Percentiles rank a stretch among this genome's conserved stretches.
These are phyloP conservation scores for Coptotermes formosanus DNA, from an alignment of 1,140 invertebrate species.

Conservation along the genomic window DNA sequence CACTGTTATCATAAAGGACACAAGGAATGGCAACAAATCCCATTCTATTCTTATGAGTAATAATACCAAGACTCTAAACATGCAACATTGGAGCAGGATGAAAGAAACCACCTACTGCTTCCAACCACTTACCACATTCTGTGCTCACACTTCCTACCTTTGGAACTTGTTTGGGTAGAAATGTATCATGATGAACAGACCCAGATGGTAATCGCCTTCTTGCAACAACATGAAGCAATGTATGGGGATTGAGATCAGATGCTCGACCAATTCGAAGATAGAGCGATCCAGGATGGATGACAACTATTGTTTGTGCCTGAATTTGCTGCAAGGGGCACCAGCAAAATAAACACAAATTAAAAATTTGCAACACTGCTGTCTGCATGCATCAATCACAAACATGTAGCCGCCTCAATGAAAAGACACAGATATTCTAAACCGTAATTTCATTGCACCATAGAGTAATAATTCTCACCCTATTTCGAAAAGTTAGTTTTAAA, in stretches of 20 bases:
- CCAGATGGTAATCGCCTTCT: conserved; percentile 58
- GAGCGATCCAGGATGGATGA: conserved; percentile 93
- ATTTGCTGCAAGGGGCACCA: conserved; percentile 54
- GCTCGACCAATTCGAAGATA: conserved; percentile 86
- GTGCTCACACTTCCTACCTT: conserved; percentile 43
- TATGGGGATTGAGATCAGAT: conserved; percentile 82
- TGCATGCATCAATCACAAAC: neutral
- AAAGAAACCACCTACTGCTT: no score
- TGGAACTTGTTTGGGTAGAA: conserved; percentile 61
- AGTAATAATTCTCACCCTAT: no score
- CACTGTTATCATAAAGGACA: no score
- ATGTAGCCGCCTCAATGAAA: neutral
- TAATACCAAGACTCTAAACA: no score
- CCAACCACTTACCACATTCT: no score
- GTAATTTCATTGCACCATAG: no score
- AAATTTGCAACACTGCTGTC: no score
- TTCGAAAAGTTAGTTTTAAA: neutral
- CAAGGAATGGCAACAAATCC: no score
- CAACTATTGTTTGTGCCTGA: conserved; percentile 77
- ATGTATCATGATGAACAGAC: conserved; percentile 60
- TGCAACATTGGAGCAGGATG: no score
- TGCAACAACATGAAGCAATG: conserved; percentile 84
- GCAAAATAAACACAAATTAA: neutral
- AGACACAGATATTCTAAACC: neutral
- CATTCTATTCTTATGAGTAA: no score